Base-by-base conservation (phyloP, 2,113 vertebrate genomes). In the Anolis sagrei region DNA sequence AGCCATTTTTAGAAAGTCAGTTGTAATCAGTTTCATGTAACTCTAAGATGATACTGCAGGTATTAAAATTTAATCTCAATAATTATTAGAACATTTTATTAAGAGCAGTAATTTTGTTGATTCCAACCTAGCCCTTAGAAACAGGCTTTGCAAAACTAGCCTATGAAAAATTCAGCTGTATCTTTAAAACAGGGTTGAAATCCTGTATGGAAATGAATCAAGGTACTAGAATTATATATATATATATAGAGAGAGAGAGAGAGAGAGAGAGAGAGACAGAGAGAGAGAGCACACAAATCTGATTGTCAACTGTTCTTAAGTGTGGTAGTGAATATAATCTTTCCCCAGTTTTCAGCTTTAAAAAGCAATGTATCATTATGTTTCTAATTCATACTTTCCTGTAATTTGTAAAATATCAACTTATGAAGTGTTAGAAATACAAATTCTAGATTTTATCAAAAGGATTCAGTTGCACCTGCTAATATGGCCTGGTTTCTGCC, bases 141-240 rank as follows among this genome's bases (percentile, higher is more conserved):
- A 84, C 91, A 92, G 84, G 90, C 92, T 90, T 88, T 86, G 83
- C 70, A 90, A 84, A 93, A 92, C 93, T 44, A 86, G 11, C 87
- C 81, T 84, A 75, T 93, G 93, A 93, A 94, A 93, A 93, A 91
- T 91, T 19, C 19, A 88, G 80, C 32, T 92, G 68, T 87, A 10
- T 84, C 36, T 84, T 88, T 88, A 91, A 89, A 79, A 81, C 89
- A 86, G 73, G 36, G 89, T 90, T 87, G 81, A 51, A 75, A 88
- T 89, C 91, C 73, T 78, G 81, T 87, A 90, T 89, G 90, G 72
- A 92, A 82, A 89, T 91, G 94, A 92, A 91, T 91, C 89, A 93
- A 86, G 79, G 85, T 84, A 92, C 83, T 90, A 80, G 32, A 84
- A 74, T n/a, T n/a, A n/a, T n/a, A n/a, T n/a, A n/a, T n/a, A n/a